A percentile compares a stretch with the other conserved stretches of the same genome.
Evolutionary conservation across 2,797 vertebrate species (phyloP).

Genomic region (Siniperca undulata): DNA sequence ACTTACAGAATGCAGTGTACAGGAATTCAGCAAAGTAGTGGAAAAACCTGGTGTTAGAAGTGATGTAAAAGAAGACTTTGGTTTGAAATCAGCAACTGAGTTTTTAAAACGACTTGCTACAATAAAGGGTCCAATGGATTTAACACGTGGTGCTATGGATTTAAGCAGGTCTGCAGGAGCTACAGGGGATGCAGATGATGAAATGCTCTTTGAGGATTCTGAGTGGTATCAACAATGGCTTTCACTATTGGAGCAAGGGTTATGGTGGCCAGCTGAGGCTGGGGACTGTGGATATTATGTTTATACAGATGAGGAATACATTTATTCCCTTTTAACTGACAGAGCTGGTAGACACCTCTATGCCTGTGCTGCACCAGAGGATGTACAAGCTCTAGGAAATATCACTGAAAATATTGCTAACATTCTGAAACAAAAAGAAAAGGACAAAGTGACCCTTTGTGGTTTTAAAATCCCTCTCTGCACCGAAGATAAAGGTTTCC

Average conservation of each 20-base stretch:
- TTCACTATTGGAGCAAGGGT: constrained; percentile 90
- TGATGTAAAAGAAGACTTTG: constrained; percentile 71
- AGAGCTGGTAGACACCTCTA: constrained; percentile 92
- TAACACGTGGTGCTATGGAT: constrained; percentile 82
- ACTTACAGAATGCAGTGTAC: constrained; percentile 78
- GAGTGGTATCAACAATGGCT: constrained; percentile 95
- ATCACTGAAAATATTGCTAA: constrained; percentile 84
- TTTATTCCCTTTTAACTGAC: constrained; percentile 96
- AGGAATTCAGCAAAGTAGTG: constrained; percentile 66
- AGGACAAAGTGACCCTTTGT: constrained; percentile 87
- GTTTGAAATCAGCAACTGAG: constrained; percentile 82
- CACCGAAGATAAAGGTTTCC: constrained; percentile 83
- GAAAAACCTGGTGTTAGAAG: constrained; percentile 72
- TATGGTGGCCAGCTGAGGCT: constrained; percentile 95
- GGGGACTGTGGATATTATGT: constrained; percentile 95
- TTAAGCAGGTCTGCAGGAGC: constrained; percentile 87
- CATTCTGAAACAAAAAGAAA: constrained; percentile 83
- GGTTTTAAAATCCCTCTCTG: constrained; percentile 92
- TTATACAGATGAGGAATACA: constrained; percentile 92
- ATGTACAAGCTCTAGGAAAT: constrained; percentile 84
- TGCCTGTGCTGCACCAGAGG: constrained; percentile 87
- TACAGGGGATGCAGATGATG: constrained; percentile 78
- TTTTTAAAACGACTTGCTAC: constrained; percentile 83
- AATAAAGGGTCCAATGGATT: constrained; percentile 90
- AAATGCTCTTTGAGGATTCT: constrained; percentile 83